Percentiles rank a stretch among this genome's conserved stretches.
Conservation (phyloP, 1,140 invertebrate species). For the Hylaeus anthracinus region DNA sequence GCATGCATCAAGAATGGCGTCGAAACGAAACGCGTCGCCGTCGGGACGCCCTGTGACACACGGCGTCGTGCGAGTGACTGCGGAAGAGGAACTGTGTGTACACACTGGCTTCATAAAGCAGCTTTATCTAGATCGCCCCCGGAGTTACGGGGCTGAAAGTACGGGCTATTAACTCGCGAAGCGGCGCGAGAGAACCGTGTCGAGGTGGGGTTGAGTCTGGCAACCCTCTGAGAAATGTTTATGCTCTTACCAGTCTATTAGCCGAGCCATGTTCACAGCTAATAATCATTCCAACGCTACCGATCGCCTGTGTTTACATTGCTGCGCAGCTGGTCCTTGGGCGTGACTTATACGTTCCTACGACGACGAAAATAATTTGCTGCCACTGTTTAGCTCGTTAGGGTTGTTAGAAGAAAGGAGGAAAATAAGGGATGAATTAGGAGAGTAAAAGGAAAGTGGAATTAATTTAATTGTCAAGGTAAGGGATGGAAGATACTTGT, state of each 20-base stretch:
- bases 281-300: slow-evolving; percentile 6
- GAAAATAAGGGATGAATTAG: no score
- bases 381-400: no score
- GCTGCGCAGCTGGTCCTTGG: background rate
- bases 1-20: background rate
- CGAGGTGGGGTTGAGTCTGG: slow-evolving; percentile 20
- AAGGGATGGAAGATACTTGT: no score
- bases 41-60: slow-evolving; percentile 6
- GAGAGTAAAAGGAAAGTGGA: no score
- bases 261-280: slow-evolving; percentile 23
- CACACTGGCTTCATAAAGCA: slow-evolving; percentile 64
- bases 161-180: slow-evolving; percentile 66
- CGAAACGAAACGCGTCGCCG: background rate
- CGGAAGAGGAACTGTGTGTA: slow-evolving; percentile 24
- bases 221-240: slow-evolving; percentile 48
- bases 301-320: background rate
- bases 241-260: slow-evolving; percentile 22
- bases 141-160: slow-evolving; percentile 62
- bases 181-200: slow-evolving; percentile 24
- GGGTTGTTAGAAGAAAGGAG: no score
- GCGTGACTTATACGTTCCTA: background rate
- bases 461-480: no score
- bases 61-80: slow-evolving; percentile 46
- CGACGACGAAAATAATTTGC: no score
- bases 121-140: slow-evolving; percentile 65